Base-by-base conservation (phyloP, 1,140 invertebrate genomes). In the Forficula auricularia region DNA sequence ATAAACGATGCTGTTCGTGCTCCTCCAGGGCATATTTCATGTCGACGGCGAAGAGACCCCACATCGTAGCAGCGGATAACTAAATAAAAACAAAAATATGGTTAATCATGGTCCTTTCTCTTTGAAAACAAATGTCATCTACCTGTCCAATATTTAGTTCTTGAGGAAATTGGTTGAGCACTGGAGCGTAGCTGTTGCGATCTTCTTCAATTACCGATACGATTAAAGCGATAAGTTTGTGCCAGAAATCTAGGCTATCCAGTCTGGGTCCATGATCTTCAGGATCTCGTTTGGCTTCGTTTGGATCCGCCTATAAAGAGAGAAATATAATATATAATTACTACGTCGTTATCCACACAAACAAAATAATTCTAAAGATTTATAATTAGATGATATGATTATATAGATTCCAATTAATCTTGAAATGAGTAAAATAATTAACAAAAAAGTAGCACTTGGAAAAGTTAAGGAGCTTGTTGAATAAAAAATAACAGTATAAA, bases 151-250 rank as follows among this genome's bases (percentile, higher is more conserved):
- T 88, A 66, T 88, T 89, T 7, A 90, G 65, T 58, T 89, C 85
- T 58, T 89, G 84, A 0, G 85, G 85, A 55, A 90, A 97, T 70
- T 99, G 95, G 66, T 96, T 98, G 27, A 98, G 68, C 22, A 98
- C 92, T n/a, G 91, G 86, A 6, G 89, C 90, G 60, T 98, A 99
- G 60, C 87, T 94, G 59, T 95, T 96, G 53, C 84, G 83, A 61
- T 99, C 95, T 59, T 98, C 95, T 62, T 98, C 94, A 58, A 98
- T 96, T 30, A 98, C 91, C 44, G 91, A 95, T 12, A 96, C 91
- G 48, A 98, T 95, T 32, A 98, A 73, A 10, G 91, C 90, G 50
- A 98, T 94, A 20, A 98, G 66, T 54, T 97, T 98, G 65, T 96
- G 90, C 94, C 94, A 98, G 63, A 98, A 98, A 58, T 96, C 89